These are phyloP conservation scores for Byasa hedistus DNA, from an alignment of 2,888 invertebrate species.

Conservation along the genomic window DNA sequence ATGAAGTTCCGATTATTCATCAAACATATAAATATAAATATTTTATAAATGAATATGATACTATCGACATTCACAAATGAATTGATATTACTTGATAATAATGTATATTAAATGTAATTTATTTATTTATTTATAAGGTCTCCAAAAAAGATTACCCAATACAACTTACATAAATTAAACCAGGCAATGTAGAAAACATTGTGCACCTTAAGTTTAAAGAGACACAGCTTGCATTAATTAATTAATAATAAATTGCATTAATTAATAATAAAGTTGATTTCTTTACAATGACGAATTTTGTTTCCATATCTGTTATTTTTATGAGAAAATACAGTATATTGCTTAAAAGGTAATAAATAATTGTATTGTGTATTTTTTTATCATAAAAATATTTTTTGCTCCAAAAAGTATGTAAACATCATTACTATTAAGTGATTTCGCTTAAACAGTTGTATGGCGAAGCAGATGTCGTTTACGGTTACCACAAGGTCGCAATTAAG, in stretches of 20 bases:
- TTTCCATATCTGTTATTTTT: not conserved
- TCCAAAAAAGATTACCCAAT: too few relatives aligned
- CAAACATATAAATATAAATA: too few relatives aligned
- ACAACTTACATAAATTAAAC: too few relatives aligned
- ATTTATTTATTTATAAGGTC: too few relatives aligned
- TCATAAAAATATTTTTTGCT: not conserved
- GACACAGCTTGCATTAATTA: too few relatives aligned
- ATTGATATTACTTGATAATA: not conserved
- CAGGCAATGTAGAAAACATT: too few relatives aligned
- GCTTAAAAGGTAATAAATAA: not conserved
- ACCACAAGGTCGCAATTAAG: conserved; percentile 16
- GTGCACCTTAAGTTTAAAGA: too few relatives aligned
- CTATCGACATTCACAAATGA: too few relatives aligned
- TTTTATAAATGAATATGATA: too few relatives aligned
- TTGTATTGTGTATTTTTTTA: not conserved
- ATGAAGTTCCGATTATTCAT: too few relatives aligned
- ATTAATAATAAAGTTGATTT: not conserved
- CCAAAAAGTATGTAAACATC: not conserved
- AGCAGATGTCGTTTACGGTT: not conserved
- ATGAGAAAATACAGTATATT: not conserved
- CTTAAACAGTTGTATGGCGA: not conserved
- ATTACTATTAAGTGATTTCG: not conserved
- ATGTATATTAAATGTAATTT: too few relatives aligned
- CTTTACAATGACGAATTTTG: not conserved
- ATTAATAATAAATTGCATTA: too few relatives aligned